Percentiles rank a stretch among this genome's conserved stretches.
Evolutionary conservation across 2,113 vertebrate species (phyloP).

Genomic region (Chunga burmeisteri): DNA sequence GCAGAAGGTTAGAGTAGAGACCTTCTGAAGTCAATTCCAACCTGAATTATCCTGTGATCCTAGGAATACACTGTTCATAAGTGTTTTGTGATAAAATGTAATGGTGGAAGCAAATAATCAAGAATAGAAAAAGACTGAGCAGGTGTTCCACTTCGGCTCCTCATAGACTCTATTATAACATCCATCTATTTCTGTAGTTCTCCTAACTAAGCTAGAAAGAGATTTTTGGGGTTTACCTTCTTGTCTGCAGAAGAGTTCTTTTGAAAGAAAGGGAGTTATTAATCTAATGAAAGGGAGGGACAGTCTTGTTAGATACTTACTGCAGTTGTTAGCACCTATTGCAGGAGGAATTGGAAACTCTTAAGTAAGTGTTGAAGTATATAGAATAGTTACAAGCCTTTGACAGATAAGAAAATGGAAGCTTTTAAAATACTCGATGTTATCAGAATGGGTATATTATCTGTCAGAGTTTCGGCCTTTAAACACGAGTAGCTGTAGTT

Average conservation of each 20-base stretch:
- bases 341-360: background rate
- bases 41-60: background rate
- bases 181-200: background rate
- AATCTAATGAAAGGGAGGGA: background rate
- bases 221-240: background rate
- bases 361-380: background rate
- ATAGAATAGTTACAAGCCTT: background rate
- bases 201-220: background rate
- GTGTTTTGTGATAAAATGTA: background rate
- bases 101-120: background rate
- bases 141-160: background rate
- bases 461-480: background rate
- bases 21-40: background rate
- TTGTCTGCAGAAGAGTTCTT: background rate
- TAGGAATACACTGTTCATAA: fast-evolving
- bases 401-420: background rate
- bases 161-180: background rate
- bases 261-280: background rate
- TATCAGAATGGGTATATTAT: background rate
- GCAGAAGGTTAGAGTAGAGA: background rate
- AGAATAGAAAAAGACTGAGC: background rate
- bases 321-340: background rate
- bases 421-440: background rate
- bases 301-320: background rate
- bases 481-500: background rate